Conservation (phyloP, 2,888 invertebrate species). For the Drosophila neoperkinsi region DNA sequence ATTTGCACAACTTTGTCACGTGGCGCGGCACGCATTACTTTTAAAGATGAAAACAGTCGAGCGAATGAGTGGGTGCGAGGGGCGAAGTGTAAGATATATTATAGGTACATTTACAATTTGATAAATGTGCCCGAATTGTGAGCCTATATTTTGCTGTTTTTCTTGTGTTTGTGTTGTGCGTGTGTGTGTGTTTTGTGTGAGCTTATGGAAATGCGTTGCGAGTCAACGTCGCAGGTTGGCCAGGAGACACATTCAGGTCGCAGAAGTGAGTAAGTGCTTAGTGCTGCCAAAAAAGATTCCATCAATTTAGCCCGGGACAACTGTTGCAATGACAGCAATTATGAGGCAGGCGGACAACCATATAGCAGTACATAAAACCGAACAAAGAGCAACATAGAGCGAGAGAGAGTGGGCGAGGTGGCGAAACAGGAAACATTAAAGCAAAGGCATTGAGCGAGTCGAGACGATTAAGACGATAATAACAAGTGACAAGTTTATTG, state of each 20-base stretch:
- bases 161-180: neutral
- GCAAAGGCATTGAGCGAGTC: conserved; percentile 55
- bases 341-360: conserved; percentile 35
- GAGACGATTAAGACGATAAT: conserved; percentile 81
- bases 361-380: conserved; percentile 54
- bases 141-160: conserved; percentile 6
- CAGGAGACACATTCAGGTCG: conserved; percentile 10
- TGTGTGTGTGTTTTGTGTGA: neutral
- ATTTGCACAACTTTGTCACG: conserved; percentile 67
- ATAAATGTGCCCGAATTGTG: conserved; percentile 59
- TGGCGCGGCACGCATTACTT: conserved; percentile 55
- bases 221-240: conserved; percentile 53
- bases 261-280: conserved; percentile 36
- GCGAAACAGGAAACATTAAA: conserved; percentile 56
- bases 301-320: conserved; percentile 60
- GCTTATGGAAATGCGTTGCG: conserved; percentile 54
- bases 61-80: neutral
- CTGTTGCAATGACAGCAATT: conserved; percentile 76
- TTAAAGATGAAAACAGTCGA: conserved; percentile 44
- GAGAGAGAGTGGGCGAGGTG: neutral
- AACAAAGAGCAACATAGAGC: conserved; percentile 2
- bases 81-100: conserved; percentile 16
- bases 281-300: conserved; percentile 39
- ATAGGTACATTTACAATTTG: conserved; percentile 56
- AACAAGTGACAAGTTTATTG: conserved; percentile 83